phyloP scores from a whole-genome alignment of 2,113 vertebrate species.

The Cyprinodon brontotheroides region DNA sequence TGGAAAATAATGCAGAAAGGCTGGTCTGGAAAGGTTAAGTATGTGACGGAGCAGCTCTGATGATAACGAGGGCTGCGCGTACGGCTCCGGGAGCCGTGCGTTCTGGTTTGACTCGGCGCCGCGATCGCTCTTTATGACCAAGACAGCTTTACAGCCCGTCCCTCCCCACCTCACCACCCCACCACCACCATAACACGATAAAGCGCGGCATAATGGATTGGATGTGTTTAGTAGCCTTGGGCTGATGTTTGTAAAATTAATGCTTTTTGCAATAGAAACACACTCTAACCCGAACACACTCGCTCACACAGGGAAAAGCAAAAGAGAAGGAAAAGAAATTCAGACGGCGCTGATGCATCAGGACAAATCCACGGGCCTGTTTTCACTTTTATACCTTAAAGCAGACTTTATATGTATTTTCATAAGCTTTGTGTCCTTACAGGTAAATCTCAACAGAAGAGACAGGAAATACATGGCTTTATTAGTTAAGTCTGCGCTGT shows the following conservation, averaged over 20 bases:
- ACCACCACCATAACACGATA: constrained; percentile 76
- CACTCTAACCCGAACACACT: constrained; percentile 81
- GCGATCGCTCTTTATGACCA: constrained; percentile 79
- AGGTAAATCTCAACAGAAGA: constrained; percentile 38
- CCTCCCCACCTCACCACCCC: constrained; percentile 34
- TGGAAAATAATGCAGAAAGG: constrained; percentile 80
- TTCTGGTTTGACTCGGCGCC: constrained; percentile 71
- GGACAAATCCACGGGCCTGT: constrained; percentile 53
- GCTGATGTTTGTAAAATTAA: constrained; percentile 82
- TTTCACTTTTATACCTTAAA: constrained; percentile 40
- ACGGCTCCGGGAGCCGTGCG: constrained; percentile 65
- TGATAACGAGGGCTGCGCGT: constrained; percentile 71
- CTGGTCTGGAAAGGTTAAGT: constrained; percentile 81
- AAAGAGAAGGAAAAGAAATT: constrained; percentile 42
- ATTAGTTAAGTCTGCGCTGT: constrained; percentile 45
- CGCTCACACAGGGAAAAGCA: constrained; percentile 47
- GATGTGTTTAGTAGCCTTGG: constrained; percentile 81
- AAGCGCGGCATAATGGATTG: constrained; percentile 81
- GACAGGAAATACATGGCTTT: constrained; percentile 54
- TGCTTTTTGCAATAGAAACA: constrained; percentile 77
- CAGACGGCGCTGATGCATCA: constrained; percentile 49
- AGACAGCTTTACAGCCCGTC: constrained; percentile 82
- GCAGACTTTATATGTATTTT: constrained; percentile 45
- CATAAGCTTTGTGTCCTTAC: constrained; percentile 27
- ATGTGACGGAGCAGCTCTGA: constrained; percentile 78